A percentile compares a stretch with the other conserved stretches of the same genome.
Evolutionary conservation across 2,888 invertebrate genomes (phyloP).

Genomic region (Polydrusus cervinus): DNA sequence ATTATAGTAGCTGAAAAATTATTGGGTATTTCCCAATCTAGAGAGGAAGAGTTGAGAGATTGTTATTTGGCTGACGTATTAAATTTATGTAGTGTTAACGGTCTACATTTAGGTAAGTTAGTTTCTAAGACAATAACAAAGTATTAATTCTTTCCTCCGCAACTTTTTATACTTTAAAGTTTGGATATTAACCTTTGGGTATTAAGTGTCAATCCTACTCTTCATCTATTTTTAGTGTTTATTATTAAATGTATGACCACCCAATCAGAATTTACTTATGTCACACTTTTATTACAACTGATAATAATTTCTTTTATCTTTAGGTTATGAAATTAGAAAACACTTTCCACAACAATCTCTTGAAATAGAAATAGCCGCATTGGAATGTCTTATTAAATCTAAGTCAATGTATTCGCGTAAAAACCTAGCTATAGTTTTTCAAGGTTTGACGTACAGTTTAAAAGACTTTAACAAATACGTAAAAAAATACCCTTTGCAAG

Average conservation of each 20-base stretch:
- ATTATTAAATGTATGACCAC: no score
- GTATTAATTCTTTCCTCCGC: no score
- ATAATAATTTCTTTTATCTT: conserved; percentile 11
- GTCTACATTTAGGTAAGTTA: conserved; percentile 43
- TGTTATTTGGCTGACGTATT: conserved; percentile 51
- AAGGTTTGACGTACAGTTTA: conserved; percentile 77
- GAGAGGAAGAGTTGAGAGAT: conserved; percentile 49
- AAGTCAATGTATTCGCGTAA: conserved; percentile 76
- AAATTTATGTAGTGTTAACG: conserved; percentile 40
- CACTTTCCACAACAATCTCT: conserved; percentile 33
- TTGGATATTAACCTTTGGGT: no score
- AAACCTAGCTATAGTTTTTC: conserved; percentile 78
- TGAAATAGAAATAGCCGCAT: conserved; percentile 63
- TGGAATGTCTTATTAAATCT: conserved; percentile 75
- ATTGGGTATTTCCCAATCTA: conserved; percentile 39
- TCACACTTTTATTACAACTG: background rate
- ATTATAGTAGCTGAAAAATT: conserved; percentile 50
- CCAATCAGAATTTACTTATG: no score
- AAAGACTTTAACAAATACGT: conserved; percentile 72
- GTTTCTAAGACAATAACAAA: no score
- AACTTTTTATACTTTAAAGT: no score
- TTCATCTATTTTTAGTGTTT: no score
- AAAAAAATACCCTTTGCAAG: conserved; percentile 56
- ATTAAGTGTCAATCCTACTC: no score
- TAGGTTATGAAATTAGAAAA: conserved; percentile 51